Evolutionary conservation across 2,113 vertebrate species (phyloP), one percentile per base, ranked within the genome.

Genomic region (Ptilonorhynchus violaceus): DNA sequence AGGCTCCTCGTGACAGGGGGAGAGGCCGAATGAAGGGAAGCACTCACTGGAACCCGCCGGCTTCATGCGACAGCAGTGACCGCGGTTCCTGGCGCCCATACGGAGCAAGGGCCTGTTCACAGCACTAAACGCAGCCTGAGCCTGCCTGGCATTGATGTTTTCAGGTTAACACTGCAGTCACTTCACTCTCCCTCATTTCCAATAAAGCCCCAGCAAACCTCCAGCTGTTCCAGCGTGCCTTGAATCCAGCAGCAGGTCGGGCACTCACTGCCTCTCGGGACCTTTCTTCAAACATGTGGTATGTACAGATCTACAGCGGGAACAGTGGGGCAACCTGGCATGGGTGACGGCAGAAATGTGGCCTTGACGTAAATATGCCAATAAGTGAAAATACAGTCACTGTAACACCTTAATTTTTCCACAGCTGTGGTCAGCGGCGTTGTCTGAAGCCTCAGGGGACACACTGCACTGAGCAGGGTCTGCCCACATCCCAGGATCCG

Each of bases 201-300:
- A 4, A 6, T 3, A 9, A 89, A 86, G 50, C 31, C 75, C 49
- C 62, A 15, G 37, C 63, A 74, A 84, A 68, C 25, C 68, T 89
- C 84, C 93, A 91, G 64, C 56, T 8, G 4, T 2, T 44, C 50
- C 44, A 2, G 58, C 0, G 0, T 14, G 24, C n/a, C 37, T 74
- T 4, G 0, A 49, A 30, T 60, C n/a, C 85, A 64, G 62, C 56
- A 41, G 41, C 2, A 5, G 30, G 60, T 17, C 1, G 0, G 73
- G 41, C 5, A 0, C 66, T 72, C 8, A 0, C 27, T 10, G 7
- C 80, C 73, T 25, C 66, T 55, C 4, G 2, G 33, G 49, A 67
- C 64, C 60, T 56, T 77, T 39, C 3, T 8, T 35, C 79, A 63
- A 84, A 77, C 2, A 3, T 68, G 24, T 0, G 2, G 28, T 19